Base-by-base conservation (phyloP, 2,797 vertebrate species). In the Sebastes miniatus region DNA sequence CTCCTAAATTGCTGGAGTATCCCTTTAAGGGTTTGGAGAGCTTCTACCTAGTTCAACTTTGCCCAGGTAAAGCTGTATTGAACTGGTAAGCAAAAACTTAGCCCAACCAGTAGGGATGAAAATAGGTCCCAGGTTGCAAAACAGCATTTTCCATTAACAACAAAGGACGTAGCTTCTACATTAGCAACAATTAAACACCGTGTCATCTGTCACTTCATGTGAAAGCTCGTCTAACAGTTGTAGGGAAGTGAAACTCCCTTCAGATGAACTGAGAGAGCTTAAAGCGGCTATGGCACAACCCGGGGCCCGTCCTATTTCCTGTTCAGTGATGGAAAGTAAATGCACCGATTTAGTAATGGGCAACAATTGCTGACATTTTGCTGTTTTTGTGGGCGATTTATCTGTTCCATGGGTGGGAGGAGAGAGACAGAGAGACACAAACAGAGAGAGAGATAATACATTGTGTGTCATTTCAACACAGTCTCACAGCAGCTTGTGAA, bases 381-480 rank as follows among this genome's bases (percentile, higher is more conserved):
- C 25, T 39, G 29, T 62, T 9, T 31, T 47, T 50, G 90, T 86
- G 87, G 87, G 88, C n/a, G 87, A 87, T 78, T 77, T 27, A 25
- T 85, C 27, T 80, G 81, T 91, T 92, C 86, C 90, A 89, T 20
- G 4, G 69, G 90, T 89, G 89, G 90, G 88, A 83, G 91, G 75
- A 76, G 50, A 78, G 27, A 57, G 13, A 77, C 8, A 34, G n/a
- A 69, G n/a, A 34, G n/a, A 69, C 6, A 76, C 13, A 73, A 32
- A 70, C 47, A 47, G 25, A 66, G 22, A 25, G 2, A 11, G 27
- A 61, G 13, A 29, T 1, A 47, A 4, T 6, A 16, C 9, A 4
- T 20, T 50, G 18, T 56, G 18, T 8, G 14, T 71, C 22, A 50
- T 20, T 50, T 50, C 47, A 50, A 50, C 47, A 20, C 47, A 50